A percentile compares a stretch with the other conserved stretches of the same genome.
phyloP scores from a whole-genome alignment of 2,113 vertebrate species.

The Ceyx melanurus region DNA sequence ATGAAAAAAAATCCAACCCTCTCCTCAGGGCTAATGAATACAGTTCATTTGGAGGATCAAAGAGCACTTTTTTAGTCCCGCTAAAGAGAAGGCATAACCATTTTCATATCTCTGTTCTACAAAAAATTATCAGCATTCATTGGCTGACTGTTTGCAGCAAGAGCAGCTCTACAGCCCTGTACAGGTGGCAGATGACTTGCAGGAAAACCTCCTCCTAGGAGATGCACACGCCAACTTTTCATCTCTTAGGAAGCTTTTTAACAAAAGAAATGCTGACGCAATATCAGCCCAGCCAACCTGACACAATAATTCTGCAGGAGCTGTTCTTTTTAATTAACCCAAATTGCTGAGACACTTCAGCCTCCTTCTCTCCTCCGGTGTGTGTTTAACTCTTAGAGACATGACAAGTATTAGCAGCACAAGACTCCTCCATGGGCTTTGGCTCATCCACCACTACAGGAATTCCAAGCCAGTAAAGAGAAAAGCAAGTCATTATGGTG shows the following conservation, averaged over 20 bases:
- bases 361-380: not conserved
- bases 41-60: not conserved
- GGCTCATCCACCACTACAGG: not conserved
- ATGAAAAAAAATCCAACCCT: not conserved
- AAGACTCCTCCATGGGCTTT: not conserved
- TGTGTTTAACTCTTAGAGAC: not conserved
- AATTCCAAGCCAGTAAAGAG: not conserved
- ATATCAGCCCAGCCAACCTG: not conserved
- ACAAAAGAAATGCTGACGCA: not conserved
- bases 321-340: not conserved
- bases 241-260: not conserved
- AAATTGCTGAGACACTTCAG: not conserved
- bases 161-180: not conserved
- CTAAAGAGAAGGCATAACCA: not conserved
- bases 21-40: not conserved
- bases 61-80: not conserved
- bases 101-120: not conserved
- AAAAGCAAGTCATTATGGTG: not conserved
- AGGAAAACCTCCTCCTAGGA: not conserved
- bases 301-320: not conserved
- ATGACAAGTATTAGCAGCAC: not conserved
- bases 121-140: not conserved
- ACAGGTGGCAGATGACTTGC: not conserved
- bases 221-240: not conserved
- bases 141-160: not conserved